phyloP scores from a whole-genome alignment of 1,140 invertebrate species.

The Drosophila leontia region DNA sequence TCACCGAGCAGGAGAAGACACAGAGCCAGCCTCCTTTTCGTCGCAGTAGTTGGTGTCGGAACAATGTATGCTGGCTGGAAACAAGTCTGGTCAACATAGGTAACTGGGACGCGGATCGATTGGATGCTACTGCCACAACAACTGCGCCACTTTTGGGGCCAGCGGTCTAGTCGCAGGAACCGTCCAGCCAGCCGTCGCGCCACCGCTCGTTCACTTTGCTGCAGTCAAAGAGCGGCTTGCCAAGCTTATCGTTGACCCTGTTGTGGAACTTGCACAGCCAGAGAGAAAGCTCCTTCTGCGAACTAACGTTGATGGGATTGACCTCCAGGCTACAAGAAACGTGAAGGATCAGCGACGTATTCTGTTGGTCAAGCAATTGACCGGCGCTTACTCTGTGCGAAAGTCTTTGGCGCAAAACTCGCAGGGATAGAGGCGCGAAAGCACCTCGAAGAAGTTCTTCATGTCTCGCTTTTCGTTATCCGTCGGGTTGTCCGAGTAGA shows the following conservation, averaged over 20 bases:
- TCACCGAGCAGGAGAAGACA: conserved; percentile 4
- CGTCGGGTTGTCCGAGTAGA: conserved; percentile 95
- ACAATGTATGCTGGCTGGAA: conserved; percentile 9
- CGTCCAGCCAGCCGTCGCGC: conserved; percentile 97
- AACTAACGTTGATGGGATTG: conserved; percentile 90
- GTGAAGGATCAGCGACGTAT: background rate
- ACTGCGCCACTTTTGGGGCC: background rate
- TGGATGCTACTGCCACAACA: background rate
- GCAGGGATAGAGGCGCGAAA: conserved; percentile 98
- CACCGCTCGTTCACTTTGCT: conserved; percentile 95
- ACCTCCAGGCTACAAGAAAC: conserved; percentile 88
- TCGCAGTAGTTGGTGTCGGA: conserved; percentile 13
- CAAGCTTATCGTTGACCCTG: conserved; percentile 95
- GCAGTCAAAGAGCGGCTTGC: conserved; percentile 97
- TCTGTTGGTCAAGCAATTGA: background rate
- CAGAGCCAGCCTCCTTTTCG: background rate
- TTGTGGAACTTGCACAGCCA: conserved; percentile 99
- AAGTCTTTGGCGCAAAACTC: conserved; percentile 96
- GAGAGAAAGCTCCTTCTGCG: conserved; percentile 90
- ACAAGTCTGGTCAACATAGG: conserved; percentile 33
- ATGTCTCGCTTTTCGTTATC: conserved; percentile 90
- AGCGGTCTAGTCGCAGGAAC: conserved; percentile 93
- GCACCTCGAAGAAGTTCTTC: conserved; percentile 92
- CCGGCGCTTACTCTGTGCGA: conserved; percentile 89
- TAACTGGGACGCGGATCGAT: background rate